Evolutionary conservation across 2,888 invertebrate species (phyloP).

Genomic region (Mesochorus sp.): DNA sequence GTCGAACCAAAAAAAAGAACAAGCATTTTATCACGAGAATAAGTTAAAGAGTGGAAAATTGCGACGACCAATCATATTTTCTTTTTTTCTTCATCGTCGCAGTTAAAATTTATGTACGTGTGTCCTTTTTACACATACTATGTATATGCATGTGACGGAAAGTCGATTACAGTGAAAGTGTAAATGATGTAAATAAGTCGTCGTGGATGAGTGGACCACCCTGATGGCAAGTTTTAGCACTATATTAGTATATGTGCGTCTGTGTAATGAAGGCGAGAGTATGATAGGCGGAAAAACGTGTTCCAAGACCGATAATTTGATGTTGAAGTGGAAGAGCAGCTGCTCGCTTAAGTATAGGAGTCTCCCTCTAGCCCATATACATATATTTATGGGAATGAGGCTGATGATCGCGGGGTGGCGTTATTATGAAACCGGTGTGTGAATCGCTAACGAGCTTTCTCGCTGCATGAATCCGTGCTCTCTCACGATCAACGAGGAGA

Average conservation of each 20-base stretch:
- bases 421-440: conserved; percentile 54
- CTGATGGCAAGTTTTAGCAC: conserved; percentile 16
- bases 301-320: conserved; percentile 55
- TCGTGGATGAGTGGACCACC: conserved; percentile 49
- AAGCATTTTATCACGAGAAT: not conserved
- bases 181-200: conserved; percentile 48
- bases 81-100: not conserved
- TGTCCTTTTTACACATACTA: not conserved
- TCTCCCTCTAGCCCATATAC: conserved; percentile 25
- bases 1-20: not conserved
- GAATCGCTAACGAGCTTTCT: conserved; percentile 61
- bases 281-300: conserved; percentile 50
- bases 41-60: conserved; percentile 15
- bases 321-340: conserved; percentile 40
- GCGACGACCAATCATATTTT: not conserved
- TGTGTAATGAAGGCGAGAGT: conserved; percentile 6
- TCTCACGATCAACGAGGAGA: not conserved
- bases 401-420: conserved; percentile 30
- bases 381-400: not conserved
- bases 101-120: not conserved
- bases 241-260: not conserved
- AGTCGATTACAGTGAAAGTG: conserved; percentile 40
- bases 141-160: not conserved
- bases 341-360: conserved; percentile 1
- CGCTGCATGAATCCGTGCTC: conserved; percentile 19